These are phyloP conservation scores for Nebria salina DNA, from an alignment of 2,888 invertebrate genomes.

Conservation along the genomic window DNA sequence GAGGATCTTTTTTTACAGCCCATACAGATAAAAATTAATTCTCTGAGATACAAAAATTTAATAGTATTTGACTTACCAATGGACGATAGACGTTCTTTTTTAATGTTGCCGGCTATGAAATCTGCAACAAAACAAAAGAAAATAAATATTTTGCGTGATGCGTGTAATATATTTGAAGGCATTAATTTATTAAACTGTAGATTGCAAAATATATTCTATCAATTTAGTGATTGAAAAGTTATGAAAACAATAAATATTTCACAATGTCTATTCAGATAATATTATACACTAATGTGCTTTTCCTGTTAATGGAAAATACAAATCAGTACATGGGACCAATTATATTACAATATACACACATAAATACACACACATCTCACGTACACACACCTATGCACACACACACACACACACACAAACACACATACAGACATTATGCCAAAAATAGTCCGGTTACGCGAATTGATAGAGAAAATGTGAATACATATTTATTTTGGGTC, in stretches of 20 bases:
- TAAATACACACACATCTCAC: too few relatives aligned
- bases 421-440: too few relatives aligned
- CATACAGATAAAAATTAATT: slow-evolving; percentile 40
- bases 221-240: not conserved
- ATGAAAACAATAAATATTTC: not conserved
- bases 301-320: not conserved
- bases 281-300: not conserved
- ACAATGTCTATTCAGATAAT: not conserved
- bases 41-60: slow-evolving; percentile 7
- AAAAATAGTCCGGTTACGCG: too few relatives aligned
- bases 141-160: not conserved
- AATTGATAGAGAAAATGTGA: too few relatives aligned
- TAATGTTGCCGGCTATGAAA: slow-evolving; percentile 12
- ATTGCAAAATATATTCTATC: not conserved
- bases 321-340: not conserved
- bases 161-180: not conserved
- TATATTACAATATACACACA: not conserved
- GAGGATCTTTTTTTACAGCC: slow-evolving; percentile 26
- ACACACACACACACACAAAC: too few relatives aligned
- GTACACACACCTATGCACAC: too few relatives aligned
- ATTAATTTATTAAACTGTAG: too few relatives aligned
- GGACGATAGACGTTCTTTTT: slow-evolving; percentile 7
- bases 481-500: too few relatives aligned
- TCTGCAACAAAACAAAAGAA: slow-evolving; percentile 27
- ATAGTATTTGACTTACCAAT: slow-evolving; percentile 28